Evolutionary conservation across 2,113 vertebrate species (phyloP).

Genomic region (Spea multiplicata): DNA sequence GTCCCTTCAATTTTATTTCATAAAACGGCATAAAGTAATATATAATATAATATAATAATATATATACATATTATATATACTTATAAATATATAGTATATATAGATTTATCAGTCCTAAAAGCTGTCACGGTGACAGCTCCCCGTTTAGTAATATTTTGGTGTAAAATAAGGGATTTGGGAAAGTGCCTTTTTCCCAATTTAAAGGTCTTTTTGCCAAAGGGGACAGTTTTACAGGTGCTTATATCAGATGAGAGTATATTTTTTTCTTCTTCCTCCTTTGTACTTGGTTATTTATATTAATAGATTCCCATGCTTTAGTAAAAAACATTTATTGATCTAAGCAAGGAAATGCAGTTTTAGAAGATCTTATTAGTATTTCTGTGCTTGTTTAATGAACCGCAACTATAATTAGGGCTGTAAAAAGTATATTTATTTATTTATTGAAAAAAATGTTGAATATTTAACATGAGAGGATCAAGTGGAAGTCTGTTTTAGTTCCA

Average conservation of each 20-base stretch:
- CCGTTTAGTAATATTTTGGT: no score
- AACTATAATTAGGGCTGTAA: conserved; percentile 17
- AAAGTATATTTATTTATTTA: conserved; percentile 1
- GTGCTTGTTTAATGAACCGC: conserved; percentile 25
- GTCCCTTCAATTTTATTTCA: no score
- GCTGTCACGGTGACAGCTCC: no score
- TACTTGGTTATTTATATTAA: conserved; percentile 28
- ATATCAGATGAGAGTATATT: not conserved
- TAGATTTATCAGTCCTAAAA: no score
- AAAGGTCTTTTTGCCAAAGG: no score
- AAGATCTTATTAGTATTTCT: conserved; percentile 15
- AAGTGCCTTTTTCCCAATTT: no score
- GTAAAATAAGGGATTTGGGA: no score
- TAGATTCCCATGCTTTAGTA: conserved; percentile 26
- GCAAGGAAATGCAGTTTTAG: conserved; percentile 22
- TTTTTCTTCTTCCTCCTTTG: not conserved
- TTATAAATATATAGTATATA: no score
- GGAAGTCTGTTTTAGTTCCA: conserved; percentile 17
- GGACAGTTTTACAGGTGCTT: not conserved
- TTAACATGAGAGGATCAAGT: conserved; percentile 32
- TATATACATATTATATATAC: no score
- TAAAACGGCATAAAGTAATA: no score
- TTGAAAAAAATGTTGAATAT: conserved; percentile 27
- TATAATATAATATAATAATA: no score
- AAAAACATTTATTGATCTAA: conserved; percentile 37